A percentile compares a stretch with the other conserved stretches of the same genome.
Conservation (phyloP, 2,888 invertebrate genomes). For the Rhogogaster chlorosoma region DNA sequence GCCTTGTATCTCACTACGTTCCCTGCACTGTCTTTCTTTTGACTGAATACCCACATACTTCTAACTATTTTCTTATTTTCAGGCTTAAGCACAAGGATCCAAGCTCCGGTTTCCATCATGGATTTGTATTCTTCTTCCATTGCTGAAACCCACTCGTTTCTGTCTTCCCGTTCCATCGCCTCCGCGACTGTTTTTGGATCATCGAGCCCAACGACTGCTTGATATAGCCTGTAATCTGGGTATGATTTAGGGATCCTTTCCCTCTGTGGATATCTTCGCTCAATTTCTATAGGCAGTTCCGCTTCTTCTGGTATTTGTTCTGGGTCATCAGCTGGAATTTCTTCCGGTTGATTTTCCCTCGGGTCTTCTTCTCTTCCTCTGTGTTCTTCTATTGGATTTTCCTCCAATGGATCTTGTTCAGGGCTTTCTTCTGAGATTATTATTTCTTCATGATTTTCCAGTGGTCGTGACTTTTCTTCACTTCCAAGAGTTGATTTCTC, state of each 20-base stretch:
- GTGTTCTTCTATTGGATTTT: too few relatives aligned
- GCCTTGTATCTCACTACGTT: conserved; percentile 58
- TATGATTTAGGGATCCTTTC: background rate
- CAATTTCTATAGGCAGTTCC: background rate
- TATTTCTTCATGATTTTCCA: background rate
- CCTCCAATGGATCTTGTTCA: too few relatives aligned
- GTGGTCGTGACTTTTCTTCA: background rate
- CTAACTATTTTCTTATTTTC: conserved; percentile 52
- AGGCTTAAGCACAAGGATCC: conserved; percentile 55
- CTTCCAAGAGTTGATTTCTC: conserved; percentile 1
- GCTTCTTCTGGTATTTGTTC: background rate
- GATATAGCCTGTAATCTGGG: background rate
- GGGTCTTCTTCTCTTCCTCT: background rate
- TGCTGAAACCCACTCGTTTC: conserved; percentile 56
- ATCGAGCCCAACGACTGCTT: too few relatives aligned
- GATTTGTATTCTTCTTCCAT: conserved; percentile 57
- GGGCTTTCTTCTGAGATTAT: too few relatives aligned
- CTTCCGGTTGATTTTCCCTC: background rate
- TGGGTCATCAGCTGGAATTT: background rate
- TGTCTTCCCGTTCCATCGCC: conserved; percentile 49
- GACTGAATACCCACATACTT: conserved; percentile 57
- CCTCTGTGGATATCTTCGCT: background rate
- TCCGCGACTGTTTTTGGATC: conserved; percentile 52
- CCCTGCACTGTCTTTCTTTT: conserved; percentile 31
- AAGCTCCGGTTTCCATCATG: conserved; percentile 56